A percentile compares a stretch with the other conserved stretches of the same genome.
These are phyloP conservation scores for Trissoscelio sp. DNA, from an alignment of 2,888 invertebrate species.

Conservation along the genomic window DNA sequence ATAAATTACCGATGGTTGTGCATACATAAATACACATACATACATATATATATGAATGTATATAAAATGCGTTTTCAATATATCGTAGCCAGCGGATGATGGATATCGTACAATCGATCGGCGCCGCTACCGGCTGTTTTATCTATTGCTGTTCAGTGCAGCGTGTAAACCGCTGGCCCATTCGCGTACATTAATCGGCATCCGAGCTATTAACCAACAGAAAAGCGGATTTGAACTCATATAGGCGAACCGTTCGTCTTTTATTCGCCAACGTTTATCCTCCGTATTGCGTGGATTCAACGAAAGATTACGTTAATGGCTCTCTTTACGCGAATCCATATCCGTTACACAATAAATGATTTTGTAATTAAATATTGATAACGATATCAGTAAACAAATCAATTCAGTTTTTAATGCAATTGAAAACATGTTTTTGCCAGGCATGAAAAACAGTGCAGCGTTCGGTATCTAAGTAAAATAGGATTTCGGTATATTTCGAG, in stretches of 20 bases:
- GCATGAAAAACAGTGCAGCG: too few relatives aligned
- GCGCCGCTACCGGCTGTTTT: constrained; percentile 71
- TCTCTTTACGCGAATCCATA: constrained; percentile 45
- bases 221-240: constrained; percentile 76
- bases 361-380: constrained; percentile 49
- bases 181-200: constrained; percentile 73
- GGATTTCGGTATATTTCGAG: too few relatives aligned
- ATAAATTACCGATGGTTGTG: not conserved
- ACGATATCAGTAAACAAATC: too few relatives aligned
- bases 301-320: constrained; percentile 58
- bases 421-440: too few relatives aligned
- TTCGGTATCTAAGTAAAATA: too few relatives aligned
- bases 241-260: constrained; percentile 70
- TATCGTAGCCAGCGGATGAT: constrained; percentile 64
- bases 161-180: constrained; percentile 71
- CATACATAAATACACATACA: too few relatives aligned
- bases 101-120: constrained; percentile 71
- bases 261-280: constrained; percentile 54
- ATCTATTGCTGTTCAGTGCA: constrained; percentile 71
- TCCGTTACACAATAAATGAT: constrained; percentile 51
- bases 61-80: constrained; percentile 31
- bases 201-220: constrained; percentile 73
- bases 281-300: constrained; percentile 58
- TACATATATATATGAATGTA: not conserved
- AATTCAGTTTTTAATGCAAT: too few relatives aligned